Evolutionary conservation across 2,113 vertebrate species (phyloP), one percentile per base, ranked within the genome.

Genomic region (Suncus etruscus): DNA sequence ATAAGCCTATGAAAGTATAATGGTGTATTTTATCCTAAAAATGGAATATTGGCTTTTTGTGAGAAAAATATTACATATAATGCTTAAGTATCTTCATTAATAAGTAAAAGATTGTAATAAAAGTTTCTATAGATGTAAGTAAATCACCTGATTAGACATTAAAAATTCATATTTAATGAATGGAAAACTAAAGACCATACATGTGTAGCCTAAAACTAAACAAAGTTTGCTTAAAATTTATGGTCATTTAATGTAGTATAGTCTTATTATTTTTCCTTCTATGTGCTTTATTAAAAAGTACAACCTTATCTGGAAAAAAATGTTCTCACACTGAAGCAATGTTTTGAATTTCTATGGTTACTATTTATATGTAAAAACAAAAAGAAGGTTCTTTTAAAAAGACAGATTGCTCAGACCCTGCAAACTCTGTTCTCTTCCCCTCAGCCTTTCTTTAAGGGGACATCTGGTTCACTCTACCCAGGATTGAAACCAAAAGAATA

Each of bases 281-380:
- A 15, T 18, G 11, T 14, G 27, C 61, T 81, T 75, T 48, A 45
- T 68, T 58, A 69, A 86, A 6, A 18, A 66, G 65, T 29, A 50
- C 48, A 87, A 47, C 22, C 61, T 66, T 72, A 79, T 65, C 51
- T 81, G 77, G 65, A 74, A 72, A 90, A 39, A 47, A 86, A 31
- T 32, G 51, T 48, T 50, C 69, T 91, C 74, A 81, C n/a, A 8
- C 8, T 47, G 45, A 85, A 51, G 66, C 32, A n/a, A 20, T 32
- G 11, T 29, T 94, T 75, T 66, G 70, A 51, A 73, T 89, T 61
- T 90, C 58, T 50, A 65, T 29, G 25, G 24, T 68, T 81, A 74
- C 54, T 32, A 47, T 8, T 68, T 2, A 63, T 8, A 61, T 16
- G 29, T 48, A 18, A 58, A 81, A 68, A 85, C 9, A 1, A 50